These are phyloP conservation scores for Fopius arisanus DNA, from an alignment of 1,140 invertebrate species.

Conservation along the genomic window DNA sequence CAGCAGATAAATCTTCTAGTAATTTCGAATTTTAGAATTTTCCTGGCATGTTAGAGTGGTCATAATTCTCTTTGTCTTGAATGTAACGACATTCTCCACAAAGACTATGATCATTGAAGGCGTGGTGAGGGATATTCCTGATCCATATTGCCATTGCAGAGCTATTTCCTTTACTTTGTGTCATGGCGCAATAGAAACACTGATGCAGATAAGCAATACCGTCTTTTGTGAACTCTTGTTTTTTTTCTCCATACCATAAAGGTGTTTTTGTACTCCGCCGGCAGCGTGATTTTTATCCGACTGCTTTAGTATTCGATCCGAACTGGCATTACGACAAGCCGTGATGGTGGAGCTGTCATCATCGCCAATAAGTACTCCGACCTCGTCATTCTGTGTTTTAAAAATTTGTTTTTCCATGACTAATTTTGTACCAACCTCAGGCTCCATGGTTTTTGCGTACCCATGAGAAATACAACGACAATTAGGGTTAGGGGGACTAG, in stretches of 20 bases:
- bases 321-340: not conserved
- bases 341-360: constrained; percentile 14
- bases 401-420: not conserved
- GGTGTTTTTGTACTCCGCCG: not conserved
- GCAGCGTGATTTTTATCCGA: constrained; percentile 13
- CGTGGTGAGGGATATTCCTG: not conserved
- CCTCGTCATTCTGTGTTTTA: not conserved
- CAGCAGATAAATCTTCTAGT: not conserved
- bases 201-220: not conserved
- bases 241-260: not conserved
- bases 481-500: not conserved
- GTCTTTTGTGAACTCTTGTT: not conserved
- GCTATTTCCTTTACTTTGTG: not conserved
- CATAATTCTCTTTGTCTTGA: not conserved
- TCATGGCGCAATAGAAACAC: not conserved
- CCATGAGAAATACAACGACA: constrained; percentile 6
- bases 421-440: constrained; percentile 5
- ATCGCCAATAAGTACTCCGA: constrained; percentile 11
- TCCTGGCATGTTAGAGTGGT: not conserved
- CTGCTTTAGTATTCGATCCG: not conserved
- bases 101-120: not conserved
- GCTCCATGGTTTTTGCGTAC: constrained; percentile 15
- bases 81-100: not conserved
- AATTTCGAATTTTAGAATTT: not conserved
- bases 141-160: not conserved